These are phyloP conservation scores for Anastrepha ludens DNA, from an alignment of 1,140 invertebrate genomes.

Conservation along the genomic window DNA sequence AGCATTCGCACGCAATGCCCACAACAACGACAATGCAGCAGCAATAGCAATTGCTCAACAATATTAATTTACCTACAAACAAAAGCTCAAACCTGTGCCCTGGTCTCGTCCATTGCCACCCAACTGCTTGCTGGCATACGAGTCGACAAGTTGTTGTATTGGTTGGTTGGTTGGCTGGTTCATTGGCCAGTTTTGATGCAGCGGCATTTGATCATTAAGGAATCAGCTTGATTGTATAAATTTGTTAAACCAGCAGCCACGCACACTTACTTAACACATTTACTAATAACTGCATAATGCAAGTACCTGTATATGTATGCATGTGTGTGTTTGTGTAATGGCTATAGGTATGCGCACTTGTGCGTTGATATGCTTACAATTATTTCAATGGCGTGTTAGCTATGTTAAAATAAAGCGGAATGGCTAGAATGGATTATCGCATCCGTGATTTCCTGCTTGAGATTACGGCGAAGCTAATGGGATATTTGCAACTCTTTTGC, in stretches of 20 bases:
- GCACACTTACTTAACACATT: neutral
- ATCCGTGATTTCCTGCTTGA: conserved; percentile 39
- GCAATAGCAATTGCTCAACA: conserved; percentile 18
- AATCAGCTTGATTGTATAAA: conserved; percentile 19
- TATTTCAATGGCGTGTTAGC: conserved; percentile 52
- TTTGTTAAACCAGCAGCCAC: conserved; percentile 36
- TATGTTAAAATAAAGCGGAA: conserved; percentile 33
- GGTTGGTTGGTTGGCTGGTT: neutral
- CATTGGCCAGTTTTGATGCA: neutral
- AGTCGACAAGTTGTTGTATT: neutral
- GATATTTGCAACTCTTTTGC: conserved; percentile 50
- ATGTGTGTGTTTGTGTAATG: neutral
- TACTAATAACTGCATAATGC: neutral
- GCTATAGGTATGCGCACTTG: neutral
- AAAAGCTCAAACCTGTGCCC: neutral
- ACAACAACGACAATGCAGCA: neutral
- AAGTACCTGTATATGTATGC: neutral
- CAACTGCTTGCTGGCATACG: neutral
- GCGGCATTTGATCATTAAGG: conserved; percentile 43
- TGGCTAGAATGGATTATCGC: conserved; percentile 41
- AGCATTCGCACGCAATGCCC: conserved; percentile 25
- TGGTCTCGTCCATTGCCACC: conserved; percentile 22
- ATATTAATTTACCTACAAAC: conserved; percentile 42
- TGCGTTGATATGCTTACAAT: conserved; percentile 47
- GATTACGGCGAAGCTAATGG: conserved; percentile 29